These are phyloP conservation scores for Itoplectis maculator DNA, from an alignment of 2,888 invertebrate genomes.

Conservation along the genomic window DNA sequence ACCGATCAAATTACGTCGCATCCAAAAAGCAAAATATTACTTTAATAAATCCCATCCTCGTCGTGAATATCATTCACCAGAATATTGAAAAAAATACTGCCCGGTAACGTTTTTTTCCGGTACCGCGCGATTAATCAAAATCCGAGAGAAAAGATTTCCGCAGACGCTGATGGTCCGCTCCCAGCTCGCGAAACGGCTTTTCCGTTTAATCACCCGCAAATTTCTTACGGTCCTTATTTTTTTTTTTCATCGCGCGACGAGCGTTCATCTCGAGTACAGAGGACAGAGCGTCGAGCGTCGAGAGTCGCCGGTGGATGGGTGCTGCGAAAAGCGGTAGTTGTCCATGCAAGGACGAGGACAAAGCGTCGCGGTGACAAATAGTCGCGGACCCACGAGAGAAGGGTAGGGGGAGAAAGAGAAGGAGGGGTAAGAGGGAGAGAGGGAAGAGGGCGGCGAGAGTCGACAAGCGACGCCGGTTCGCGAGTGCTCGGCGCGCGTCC, in stretches of 20 bases:
- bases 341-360: slow-evolving; percentile 44
- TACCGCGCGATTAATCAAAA: too few species aligned
- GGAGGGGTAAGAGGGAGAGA: too few species aligned
- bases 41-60: too few species aligned
- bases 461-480: slow-evolving; percentile 18
- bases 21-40: too few species aligned
- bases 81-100: too few species aligned
- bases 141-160: not conserved
- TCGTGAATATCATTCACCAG: too few species aligned
- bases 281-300: not conserved
- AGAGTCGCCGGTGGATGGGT: slow-evolving; percentile 17
- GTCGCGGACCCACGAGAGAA: slow-evolving; percentile 37
- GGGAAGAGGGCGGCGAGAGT: not conserved
- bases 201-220: not conserved
- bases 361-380: slow-evolving; percentile 56
- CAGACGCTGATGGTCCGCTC: not conserved
- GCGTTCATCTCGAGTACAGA: slow-evolving; percentile 22
- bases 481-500: slow-evolving; percentile 2
- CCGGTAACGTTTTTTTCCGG: too few species aligned
- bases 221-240: not conserved
- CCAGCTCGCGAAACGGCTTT: not conserved
- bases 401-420: too few species aligned
- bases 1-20: too few species aligned
- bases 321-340: too few species aligned
- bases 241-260: not conserved